Percentiles rank a stretch among this genome's conserved stretches.
Conservation (phyloP, 2,113 vertebrate species). For the Tupaia chinensis region DNA sequence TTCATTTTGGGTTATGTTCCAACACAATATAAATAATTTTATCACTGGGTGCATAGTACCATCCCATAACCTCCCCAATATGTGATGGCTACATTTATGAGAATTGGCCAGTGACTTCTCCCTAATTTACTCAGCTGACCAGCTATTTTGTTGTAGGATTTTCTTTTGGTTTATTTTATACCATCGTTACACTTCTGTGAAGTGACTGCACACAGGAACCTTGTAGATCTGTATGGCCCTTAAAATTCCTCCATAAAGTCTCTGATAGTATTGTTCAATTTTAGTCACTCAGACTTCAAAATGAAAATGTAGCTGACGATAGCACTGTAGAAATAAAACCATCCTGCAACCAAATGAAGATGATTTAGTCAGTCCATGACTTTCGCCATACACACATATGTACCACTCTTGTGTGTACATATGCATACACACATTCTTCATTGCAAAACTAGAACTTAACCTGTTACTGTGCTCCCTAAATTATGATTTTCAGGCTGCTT, state of each 20-base stretch:
- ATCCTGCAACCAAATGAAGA: background rate
- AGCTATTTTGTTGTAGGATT: background rate
- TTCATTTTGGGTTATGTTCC: background rate
- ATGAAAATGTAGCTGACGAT: conserved; percentile 64
- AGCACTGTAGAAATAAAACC: background rate
- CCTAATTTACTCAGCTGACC: background rate
- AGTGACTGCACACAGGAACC: background rate
- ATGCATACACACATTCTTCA: background rate
- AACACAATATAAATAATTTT: background rate
- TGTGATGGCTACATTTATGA: background rate
- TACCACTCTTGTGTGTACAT: background rate
- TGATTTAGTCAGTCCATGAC: background rate
- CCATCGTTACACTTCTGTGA: background rate
- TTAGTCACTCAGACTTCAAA: conserved; percentile 53
- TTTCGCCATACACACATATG: background rate
- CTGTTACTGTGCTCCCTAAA: background rate
- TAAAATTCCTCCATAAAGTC: background rate
- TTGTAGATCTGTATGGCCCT: background rate
- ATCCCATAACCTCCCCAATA: background rate
- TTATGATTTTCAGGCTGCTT: background rate
- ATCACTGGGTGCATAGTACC: background rate
- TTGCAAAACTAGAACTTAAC: conserved; percentile 41
- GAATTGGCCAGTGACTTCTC: background rate
- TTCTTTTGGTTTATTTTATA: background rate
- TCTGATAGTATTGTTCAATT: conserved; percentile 62